Evolutionary conservation across 1,140 invertebrate species (phyloP), one percentile per base, ranked within the genome.

Genomic region (Drosophila eugracilis): DNA sequence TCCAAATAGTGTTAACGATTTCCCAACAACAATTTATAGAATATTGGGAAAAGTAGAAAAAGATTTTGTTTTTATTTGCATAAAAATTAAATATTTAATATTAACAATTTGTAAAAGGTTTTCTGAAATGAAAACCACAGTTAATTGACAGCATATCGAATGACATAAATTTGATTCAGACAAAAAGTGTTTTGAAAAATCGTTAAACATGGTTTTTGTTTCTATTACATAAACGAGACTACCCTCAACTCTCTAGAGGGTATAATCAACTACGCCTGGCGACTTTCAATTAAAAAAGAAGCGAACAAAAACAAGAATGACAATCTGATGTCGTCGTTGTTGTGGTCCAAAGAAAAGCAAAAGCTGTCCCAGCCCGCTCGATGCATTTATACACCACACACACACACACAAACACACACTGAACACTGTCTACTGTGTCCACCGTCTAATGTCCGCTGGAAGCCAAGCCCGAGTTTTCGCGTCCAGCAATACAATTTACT

Each of bases 261-360:
- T 77, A 86, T 57, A 72, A 47, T 65, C 76, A 86, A 80, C 81
- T 80, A 74, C 66, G 81, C 78, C 69, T 70, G 83, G 83, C 81
- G 81, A 88, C 83, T 88, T 88, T 88, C 83, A 88, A 88, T 88
- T 88, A 89, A 88, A 88, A 88, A 88, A 88, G 84, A 88, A 89
- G 78, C 75, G 83, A 71, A 49, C 36, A 69, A 80, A 86, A 88
- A 88, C 75, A 88, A 88, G 83, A 88, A 88, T 88, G 83, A 88
- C 83, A 88, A 88, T 88, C 83, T 88, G 83, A 88, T 88, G 83
- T 88, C 83, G 83, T 83, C 84, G 80, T 77, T 74, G 76, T 80
- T 71, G 73, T 79, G 66, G 72, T 67, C 59, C 75, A 83, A 88
- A 88, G 83, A 88, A 88, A 88, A 88, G 83, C 83, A 88, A 88